Base-by-base conservation (phyloP, 53 echinoderm and acorn worm genomes). In the Luidia sarsii region DNA sequence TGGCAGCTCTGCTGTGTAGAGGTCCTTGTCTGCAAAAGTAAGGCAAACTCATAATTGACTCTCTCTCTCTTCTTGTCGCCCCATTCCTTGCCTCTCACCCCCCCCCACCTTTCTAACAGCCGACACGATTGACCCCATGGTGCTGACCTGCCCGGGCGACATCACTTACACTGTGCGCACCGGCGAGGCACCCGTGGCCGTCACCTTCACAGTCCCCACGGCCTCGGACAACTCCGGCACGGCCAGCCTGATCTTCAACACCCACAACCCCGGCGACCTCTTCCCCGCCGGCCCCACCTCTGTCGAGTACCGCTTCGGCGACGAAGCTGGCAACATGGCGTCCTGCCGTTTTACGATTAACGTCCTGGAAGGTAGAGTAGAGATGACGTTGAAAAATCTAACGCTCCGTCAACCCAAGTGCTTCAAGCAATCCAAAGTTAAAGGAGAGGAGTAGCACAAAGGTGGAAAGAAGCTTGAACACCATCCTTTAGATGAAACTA, bases 221-320 rank as follows among this genome's bases (percentile, higher is more conserved):
- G 81, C 87, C 8, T 19, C 33, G 0, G 87, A 87, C 56, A 68
- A 87, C 57, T 80, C 87, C n/a, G 87, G 87, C 25, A 13, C 6
- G 27, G 50, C 71, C 70, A 32, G 64, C 64, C 39, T 72, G 35
- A 32, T 59, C 68, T 25, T 15, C 39, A 34, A 66, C 30, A 82
- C 52, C 82, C 11, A 23, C 37, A 46, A 54, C 54, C 82, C 90
- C 1, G 90, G 86, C n/a, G 70, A 54, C 49, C 7, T 35, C 15
- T 86, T 89, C 35, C 9, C 21, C 7, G 71, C 82, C 7, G 87
- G 91, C 13, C 46, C 22, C 5, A 87, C 83, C n/a, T 33, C 53
- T 9, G 80, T 91, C 32, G 64, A 70, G 39, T 87, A 87, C 64
- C 70, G 71, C 29, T 87, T 87, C 48, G 63, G 63, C 36, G 87